A percentile compares a stretch with the other conserved stretches of the same genome.
Conservation (phyloP, 2,113 vertebrate genomes). For the Spilogale gracilis region DNA sequence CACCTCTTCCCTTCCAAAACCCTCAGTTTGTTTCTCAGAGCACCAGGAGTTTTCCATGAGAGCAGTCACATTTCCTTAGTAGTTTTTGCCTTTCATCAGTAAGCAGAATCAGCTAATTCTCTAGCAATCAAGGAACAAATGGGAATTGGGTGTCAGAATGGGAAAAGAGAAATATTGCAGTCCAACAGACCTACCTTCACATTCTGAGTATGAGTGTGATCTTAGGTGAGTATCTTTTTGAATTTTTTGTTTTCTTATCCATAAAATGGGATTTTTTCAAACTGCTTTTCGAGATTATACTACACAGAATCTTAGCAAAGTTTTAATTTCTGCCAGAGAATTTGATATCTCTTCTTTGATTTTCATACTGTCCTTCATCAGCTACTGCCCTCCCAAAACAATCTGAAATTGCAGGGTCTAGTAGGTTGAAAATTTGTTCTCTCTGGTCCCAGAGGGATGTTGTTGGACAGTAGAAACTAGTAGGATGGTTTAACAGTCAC, state of each 20-base stretch:
- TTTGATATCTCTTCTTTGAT: neutral
- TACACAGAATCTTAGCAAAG: neutral
- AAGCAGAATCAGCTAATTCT: neutral
- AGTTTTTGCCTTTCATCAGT: neutral
- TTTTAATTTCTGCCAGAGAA: neutral
- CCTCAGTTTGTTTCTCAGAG: too few species aligned
- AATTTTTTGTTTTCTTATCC: neutral
- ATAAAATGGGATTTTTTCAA: neutral
- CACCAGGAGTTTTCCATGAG: neutral
- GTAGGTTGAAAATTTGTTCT: neutral
- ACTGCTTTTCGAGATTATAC: neutral
- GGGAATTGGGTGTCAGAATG: neutral
- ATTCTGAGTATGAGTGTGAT: neutral
- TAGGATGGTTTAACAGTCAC: neutral
- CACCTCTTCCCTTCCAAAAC: too few species aligned
- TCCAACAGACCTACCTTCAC: neutral
- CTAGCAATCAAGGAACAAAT: neutral
- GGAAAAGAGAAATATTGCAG: neutral
- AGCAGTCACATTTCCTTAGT: neutral
- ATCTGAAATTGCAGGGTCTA: neutral
- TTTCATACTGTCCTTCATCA: neutral
- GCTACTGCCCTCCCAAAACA: neutral
- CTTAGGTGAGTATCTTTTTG: neutral
- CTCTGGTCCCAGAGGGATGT: neutral
- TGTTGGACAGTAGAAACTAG: neutral